A percentile compares a stretch with the other conserved stretches of the same genome.
Evolutionary conservation across 2,797 vertebrate species (phyloP).

Genomic region (Arctocebus calabarensis): DNA sequence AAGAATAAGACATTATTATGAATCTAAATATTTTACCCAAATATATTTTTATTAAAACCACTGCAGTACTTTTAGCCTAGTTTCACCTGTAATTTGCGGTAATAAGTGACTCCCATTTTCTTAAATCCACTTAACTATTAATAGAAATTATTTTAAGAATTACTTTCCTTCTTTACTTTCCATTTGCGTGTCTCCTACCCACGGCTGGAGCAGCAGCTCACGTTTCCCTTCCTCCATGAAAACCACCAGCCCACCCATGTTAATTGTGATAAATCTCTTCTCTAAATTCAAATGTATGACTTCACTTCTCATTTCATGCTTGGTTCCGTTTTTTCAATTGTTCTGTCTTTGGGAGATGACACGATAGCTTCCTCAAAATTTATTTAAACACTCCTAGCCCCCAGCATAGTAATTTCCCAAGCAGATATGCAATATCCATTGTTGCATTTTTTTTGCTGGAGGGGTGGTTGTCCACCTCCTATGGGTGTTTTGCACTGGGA

Average conservation of each 20-base stretch:
- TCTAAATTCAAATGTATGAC: neutral
- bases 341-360: neutral
- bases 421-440: fast-evolving
- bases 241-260: no score
- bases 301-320: neutral
- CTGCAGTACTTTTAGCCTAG: neutral
- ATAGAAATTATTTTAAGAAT: neutral
- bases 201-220: fast-evolving
- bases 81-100: neutral
- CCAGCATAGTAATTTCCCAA: fast-evolving
- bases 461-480: no score
- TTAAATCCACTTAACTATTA: neutral
- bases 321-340: fast-evolving
- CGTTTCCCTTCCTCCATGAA: neutral
- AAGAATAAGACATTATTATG: neutral
- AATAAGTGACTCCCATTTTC: neutral
- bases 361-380: neutral
- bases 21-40: neutral
- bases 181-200: neutral
- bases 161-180: neutral
- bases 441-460: neutral
- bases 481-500: fast-evolving
- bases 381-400: neutral
- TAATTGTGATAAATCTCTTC: neutral
- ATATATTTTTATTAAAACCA: neutral